Evolutionary conservation across 2,113 vertebrate genomes (phyloP), one percentile per base, ranked within the genome.

Genomic region (Gobiocypris rarus): DNA sequence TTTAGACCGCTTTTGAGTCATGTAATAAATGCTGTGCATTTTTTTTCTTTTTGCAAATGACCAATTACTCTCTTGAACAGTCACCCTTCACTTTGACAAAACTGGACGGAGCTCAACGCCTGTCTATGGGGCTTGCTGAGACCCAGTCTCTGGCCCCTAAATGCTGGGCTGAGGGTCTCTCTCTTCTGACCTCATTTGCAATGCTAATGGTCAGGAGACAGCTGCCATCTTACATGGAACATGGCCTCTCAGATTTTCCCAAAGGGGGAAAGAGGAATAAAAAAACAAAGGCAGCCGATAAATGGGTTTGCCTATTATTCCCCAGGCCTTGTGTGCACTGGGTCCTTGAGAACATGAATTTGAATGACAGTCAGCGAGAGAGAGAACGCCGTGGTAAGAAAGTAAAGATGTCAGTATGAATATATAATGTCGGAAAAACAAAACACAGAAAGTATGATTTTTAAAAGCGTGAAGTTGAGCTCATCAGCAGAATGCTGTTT

Each of bases 261-360:
- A 83, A 69, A 71, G 70, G 24, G 24, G 79, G 69, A 79, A 58
- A 28, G 75, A 61, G 81, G 74, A 85, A 85, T 79, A 86, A 86
- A 89, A 85, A 88, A 90, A 93, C 91, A 92, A 93, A 92, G 93
- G 88, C 90, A 87, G 70, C 41, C 84, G 90, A 90, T 93, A 93
- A 94, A 94, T 94, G 91, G 91, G 92, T 93, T 82, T 63, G 86
- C 89, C 91, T 93, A 92, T 94, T 94, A 93, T 94, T 87, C 85
- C 82, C 89, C 89, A 89, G 75, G 91, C 91, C 93, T 92, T 90
- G 91, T 83, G 84, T 85, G 86, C 91, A 85, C 65, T 74, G 1
- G 81, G 89, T 90, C 91, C 92, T 93, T 90, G 87, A 94, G 85
- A 89, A 85, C 89, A 89, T 90, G 91, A 93, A 95, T 95, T 94